Evolutionary conservation across 2,113 vertebrate genomes (phyloP).

Genomic region (Ophthalmolycus amberensis): DNA sequence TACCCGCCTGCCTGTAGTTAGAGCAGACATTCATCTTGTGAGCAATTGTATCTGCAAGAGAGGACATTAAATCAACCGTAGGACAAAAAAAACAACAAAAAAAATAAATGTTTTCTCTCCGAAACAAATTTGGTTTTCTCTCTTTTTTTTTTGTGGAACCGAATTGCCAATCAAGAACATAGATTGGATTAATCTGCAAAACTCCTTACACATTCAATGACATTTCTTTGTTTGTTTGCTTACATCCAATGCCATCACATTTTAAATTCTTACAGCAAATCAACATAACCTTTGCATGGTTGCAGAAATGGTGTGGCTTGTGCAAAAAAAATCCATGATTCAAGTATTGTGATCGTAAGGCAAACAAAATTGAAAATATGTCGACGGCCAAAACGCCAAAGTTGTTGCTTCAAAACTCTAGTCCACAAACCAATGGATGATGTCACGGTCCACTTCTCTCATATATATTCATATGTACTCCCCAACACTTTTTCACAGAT

Average conservation of each 20-base stretch:
- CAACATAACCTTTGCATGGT: not conserved
- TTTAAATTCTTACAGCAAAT: not conserved
- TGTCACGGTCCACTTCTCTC: not conserved
- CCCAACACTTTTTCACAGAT: not conserved
- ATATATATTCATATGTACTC: not conserved
- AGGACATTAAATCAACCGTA: not conserved
- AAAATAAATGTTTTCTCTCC: not conserved
- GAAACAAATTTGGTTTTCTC: not conserved
- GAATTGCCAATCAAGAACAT: not conserved
- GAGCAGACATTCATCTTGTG: not conserved
- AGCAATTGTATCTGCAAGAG: not conserved
- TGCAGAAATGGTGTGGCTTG: not conserved
- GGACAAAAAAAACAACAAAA: not conserved
- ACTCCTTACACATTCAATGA: not conserved
- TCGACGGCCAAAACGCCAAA: no score
- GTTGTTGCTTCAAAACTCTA: not conserved
- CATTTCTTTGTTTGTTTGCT: not conserved
- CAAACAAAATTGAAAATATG: not conserved
- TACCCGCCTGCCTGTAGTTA: not conserved
- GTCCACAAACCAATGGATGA: not conserved
- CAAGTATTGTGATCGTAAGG: not conserved
- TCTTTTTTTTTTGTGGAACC: no score
- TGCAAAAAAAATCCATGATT: not conserved
- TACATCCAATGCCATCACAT: not conserved
- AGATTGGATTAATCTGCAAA: not conserved